These are phyloP conservation scores for Ranitomeya imitator DNA, from an alignment of 2,113 vertebrate species.

Conservation along the genomic window DNA sequence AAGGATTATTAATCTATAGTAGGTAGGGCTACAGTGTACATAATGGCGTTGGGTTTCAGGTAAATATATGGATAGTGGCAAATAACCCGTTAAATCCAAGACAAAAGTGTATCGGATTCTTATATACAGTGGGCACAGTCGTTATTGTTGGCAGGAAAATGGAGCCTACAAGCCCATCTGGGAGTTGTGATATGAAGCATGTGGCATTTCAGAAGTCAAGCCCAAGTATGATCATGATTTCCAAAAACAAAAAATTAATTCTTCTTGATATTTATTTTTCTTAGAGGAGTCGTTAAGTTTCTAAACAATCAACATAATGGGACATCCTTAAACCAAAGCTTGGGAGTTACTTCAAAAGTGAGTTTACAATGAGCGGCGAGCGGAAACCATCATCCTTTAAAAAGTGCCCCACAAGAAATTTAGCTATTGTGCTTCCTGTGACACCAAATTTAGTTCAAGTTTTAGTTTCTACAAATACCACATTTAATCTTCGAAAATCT, in stretches of 20 bases:
- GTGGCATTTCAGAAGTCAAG: not conserved
- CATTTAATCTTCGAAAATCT: not conserved
- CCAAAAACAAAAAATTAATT: too few species aligned
- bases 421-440: not conserved
- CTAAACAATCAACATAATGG: not conserved
- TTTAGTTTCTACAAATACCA: constrained; percentile 38
- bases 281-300: not conserved
- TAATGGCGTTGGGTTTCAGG: not conserved
- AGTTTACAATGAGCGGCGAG: not conserved
- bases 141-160: not conserved
- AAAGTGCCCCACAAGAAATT: not conserved
- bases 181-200: not conserved
- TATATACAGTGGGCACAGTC: not conserved
- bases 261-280: too few species aligned
- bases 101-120: not conserved
- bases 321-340: not conserved
- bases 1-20: not conserved
- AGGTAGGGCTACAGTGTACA: not conserved
- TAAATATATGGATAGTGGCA: not conserved
- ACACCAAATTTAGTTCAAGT: constrained; percentile 48
- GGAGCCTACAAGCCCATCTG: not conserved
- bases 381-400: not conserved
- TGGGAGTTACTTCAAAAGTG: constrained; percentile 8
- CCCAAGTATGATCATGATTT: not conserved
- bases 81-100: not conserved